phyloP scores from a whole-genome alignment of 1,140 invertebrate genomes.

The Orchesella cincta region DNA sequence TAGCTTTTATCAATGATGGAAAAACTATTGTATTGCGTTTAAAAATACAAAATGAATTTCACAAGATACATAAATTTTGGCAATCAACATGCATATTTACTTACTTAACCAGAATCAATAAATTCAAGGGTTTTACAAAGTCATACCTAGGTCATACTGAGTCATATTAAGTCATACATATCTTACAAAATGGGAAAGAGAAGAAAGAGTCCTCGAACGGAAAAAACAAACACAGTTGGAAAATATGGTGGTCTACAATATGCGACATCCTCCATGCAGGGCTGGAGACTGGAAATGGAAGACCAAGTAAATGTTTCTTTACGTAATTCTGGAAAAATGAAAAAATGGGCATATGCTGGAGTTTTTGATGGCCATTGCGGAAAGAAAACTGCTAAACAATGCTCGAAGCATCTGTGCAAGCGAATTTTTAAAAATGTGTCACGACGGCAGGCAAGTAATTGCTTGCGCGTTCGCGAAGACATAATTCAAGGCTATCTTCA shows the following conservation, averaged over 20 bases:
- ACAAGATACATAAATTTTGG: too few relatives aligned
- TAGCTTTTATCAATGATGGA: too few relatives aligned
- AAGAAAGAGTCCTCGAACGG: neutral
- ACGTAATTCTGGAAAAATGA: neutral
- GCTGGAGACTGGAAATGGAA: neutral
- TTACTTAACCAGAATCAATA: too few relatives aligned
- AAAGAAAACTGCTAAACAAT: neutral
- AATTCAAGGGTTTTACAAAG: too few relatives aligned
- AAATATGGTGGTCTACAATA: neutral
- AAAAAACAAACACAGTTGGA: neutral
- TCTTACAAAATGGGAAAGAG: neutral
- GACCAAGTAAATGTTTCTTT: neutral
- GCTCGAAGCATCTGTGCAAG: neutral
- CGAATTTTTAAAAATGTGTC: neutral
- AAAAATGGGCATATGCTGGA: neutral
- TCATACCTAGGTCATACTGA: too few relatives aligned
- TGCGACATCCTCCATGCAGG: neutral
- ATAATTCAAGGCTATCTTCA: neutral
- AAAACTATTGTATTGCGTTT: too few relatives aligned
- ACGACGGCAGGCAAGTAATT: neutral
- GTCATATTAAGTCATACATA: too few relatives aligned
- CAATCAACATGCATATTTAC: too few relatives aligned
- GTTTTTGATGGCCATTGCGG: slow-evolving; percentile 17
- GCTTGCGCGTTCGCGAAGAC: neutral
- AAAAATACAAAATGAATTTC: too few relatives aligned